Conservation (phyloP, 2,797 vertebrate genomes). For the Morus bassanus region DNA sequence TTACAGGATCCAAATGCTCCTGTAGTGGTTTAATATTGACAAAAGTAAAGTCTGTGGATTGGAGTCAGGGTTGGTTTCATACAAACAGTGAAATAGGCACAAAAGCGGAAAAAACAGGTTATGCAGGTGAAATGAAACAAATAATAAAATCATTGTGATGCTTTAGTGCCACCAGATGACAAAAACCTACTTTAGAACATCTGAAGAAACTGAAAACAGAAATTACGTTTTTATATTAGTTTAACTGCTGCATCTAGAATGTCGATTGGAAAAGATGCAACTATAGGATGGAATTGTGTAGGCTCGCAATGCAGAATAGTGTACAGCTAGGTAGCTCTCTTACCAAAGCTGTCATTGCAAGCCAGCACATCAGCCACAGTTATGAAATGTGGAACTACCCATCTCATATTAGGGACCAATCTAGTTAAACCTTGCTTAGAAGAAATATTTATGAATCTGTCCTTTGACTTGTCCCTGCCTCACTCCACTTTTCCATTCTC, state of each 20-base stretch:
- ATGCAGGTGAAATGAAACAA: not conserved
- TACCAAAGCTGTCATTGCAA: not conserved
- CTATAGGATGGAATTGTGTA: not conserved
- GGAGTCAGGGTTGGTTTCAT: not conserved
- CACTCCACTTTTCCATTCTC: not conserved
- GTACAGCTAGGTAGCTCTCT: not conserved
- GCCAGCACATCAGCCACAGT: not conserved
- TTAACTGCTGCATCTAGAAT: not conserved
- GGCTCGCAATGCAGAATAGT: not conserved
- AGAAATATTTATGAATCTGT: not conserved
- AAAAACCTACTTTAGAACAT: not conserved
- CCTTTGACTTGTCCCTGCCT: not conserved
- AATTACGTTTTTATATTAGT: not conserved
- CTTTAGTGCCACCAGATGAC: not conserved
- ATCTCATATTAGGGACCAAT: not conserved
- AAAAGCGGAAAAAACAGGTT: not conserved
- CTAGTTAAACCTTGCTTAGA: not conserved
- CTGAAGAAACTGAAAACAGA: not conserved
- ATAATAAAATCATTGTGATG: not conserved
- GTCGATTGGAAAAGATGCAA: not conserved
- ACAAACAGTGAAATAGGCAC: not conserved
- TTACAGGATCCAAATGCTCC: not conserved
- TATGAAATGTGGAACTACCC: not conserved
- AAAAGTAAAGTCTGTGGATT: not conserved
- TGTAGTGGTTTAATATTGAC: conserved; percentile 19